Evolutionary conservation across 2,888 invertebrate species (phyloP), one percentile per base, ranked within the genome.

Genomic region (Notodromas monacha): DNA sequence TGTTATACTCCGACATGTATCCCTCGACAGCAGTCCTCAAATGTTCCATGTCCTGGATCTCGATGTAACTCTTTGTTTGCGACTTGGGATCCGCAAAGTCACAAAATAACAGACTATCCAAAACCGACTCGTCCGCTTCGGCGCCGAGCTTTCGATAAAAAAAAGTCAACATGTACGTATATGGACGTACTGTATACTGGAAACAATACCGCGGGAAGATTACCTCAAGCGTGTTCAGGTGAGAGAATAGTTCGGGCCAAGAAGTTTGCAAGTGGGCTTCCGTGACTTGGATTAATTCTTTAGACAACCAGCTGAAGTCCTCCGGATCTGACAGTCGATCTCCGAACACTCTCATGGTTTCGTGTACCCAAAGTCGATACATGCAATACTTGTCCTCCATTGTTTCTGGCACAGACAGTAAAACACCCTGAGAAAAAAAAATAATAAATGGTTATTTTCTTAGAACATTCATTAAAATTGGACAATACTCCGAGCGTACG

Each of bases 81-180:
- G 69, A 70, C 57, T 84, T 84, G 0, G 79, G 74, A 52, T 89
- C 84, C 0, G 70, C 68, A 46, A 89, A 89, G 48, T 89, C 84
- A 45, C 89, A 89, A 49, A 73, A 89, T 34, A 89, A 62, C 35
- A 89, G 54, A 40, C 67, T 69, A 33, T 84, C 60, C 4, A 86
- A 54, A 45, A 84, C 73, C 12, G 55, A 54, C 44, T 81, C 79
- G 2, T 65, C 65, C 30, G 84, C 59, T n/a, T n/a, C n/a, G n/a
- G n/a, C n/a, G n/a, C n/a, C n/a, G n/a, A n/a, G n/a, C n/a, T n/a
- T n/a, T n/a, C n/a, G n/a, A n/a, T n/a, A n/a, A n/a, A n/a, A n/a
- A n/a, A n/a, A n/a, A n/a, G n/a, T n/a, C n/a, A n/a, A n/a, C n/a
- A n/a, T n/a, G n/a, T n/a, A n/a, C n/a, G n/a, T n/a, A n/a, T n/a